Evolutionary conservation across 1,140 invertebrate genomes (phyloP).

Genomic region (Prorops nasuta): DNA sequence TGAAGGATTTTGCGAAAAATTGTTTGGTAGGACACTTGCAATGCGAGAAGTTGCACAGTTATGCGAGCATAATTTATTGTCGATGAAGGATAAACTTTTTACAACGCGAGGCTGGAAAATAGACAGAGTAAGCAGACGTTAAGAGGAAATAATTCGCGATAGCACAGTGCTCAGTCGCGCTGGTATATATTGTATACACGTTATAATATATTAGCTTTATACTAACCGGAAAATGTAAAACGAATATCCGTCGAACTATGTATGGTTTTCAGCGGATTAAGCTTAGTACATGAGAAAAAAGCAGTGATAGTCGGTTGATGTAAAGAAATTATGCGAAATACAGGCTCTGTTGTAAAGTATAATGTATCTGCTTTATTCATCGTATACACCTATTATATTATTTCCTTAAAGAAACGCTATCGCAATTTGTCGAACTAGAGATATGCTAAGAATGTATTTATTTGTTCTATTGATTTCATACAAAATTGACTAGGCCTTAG

Average conservation of each 20-base stretch:
- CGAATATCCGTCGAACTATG: conserved; percentile 36
- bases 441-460: no score
- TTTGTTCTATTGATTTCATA: no score
- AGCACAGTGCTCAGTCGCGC: conserved; percentile 18
- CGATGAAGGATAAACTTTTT: no score
- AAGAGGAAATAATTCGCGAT: conserved; percentile 19
- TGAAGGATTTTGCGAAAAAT: no score
- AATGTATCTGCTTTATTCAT: no score
- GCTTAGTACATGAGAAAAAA: conserved; percentile 11
- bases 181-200: conserved; percentile 26
- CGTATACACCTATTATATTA: no score
- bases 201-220: conserved; percentile 39
- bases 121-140: conserved; percentile 40
- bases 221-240: conserved; percentile 33
- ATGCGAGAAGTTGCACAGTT: no score
- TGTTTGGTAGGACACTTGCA: no score
- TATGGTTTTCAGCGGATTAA: conserved; percentile 34
- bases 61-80: no score
- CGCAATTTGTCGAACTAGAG: no score
- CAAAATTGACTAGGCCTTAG: no score
- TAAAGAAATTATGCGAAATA: conserved; percentile 36
- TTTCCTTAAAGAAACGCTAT: no score
- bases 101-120: conserved; percentile 40
- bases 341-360: conserved; percentile 37
- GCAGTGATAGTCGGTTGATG: conserved; percentile 34